Evolutionary conservation across 2,113 vertebrate species (phyloP), one percentile per base, ranked within the genome.

Genomic region (Onychorhynchus coronatus): DNA sequence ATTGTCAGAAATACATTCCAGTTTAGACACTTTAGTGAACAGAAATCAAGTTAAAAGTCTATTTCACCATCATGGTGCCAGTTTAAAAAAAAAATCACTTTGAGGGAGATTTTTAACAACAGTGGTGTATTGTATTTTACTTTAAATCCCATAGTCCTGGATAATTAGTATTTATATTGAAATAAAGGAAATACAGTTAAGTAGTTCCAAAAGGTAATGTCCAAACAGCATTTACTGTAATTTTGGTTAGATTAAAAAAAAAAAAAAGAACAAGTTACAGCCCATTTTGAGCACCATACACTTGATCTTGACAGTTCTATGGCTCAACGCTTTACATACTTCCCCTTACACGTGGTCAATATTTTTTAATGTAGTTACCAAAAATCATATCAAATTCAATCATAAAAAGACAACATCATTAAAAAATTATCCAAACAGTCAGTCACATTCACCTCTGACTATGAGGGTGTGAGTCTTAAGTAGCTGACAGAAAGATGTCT

Each of bases 141-240:
- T 88, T 91, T 24, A 19, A 67, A 70, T 61, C 12, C 0, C 16
- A 65, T 0, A 1, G 5, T 59, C 17, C 41, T 39, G 11, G 8
- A 71, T 72, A 41, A 7, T 73, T 53, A 52, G 5, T n/a, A 65
- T 61, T 85, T 59, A 39, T 19, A 61, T 5, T 17, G 20, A n/a
- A n/a, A 67, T 10, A 94, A 80, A n/a, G 5, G 15, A 72, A 79
- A 79, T 15, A 49, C 1, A 4, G 58, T 53, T 49, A 41, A 46
- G 11, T 39, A 75, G 72, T 80, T 80, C 23, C n/a, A 86, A 73
- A 86, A 61, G 73, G 21, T 31, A 79, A 92, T 17, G 35, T 47
- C 24, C 37, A 68, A 80, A 58, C 4, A 77, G 22, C 31, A 41
- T 52, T 71, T 37, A 39, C 18, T 73, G 6, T 41, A 61, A 91